Conservation (phyloP, 2,113 vertebrate genomes). For the Microtus oregoni region DNA sequence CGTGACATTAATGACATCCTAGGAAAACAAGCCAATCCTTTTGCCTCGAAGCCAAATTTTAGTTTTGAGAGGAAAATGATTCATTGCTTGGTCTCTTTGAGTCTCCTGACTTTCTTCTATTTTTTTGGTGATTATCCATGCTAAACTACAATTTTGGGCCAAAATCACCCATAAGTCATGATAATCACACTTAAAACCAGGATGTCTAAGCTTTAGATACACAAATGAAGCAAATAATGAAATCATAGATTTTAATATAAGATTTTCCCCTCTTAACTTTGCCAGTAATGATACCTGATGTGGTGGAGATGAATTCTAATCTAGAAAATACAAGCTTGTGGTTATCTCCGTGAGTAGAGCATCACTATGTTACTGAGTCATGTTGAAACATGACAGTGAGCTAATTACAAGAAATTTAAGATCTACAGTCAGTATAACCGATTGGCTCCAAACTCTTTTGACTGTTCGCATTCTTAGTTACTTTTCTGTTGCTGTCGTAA, state of each 20-base stretch:
- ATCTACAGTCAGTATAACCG: not conserved
- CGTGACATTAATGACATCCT: conserved; percentile 70
- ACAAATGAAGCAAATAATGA: conserved; percentile 46
- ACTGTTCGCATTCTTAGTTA: not conserved
- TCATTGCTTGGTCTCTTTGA: conserved; percentile 71
- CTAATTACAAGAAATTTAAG: not conserved
- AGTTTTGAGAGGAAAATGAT: conserved; percentile 71
- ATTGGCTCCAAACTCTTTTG: not conserved
- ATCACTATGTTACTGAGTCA: not conserved
- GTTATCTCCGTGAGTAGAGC: not conserved
- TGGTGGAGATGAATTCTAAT: not conserved
- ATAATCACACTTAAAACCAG: conserved; percentile 41
- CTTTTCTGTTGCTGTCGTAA: not conserved
- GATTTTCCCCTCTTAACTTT: not conserved
- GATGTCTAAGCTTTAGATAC: conserved; percentile 29
- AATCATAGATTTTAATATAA: conserved; percentile 5
- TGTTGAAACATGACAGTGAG: not conserved
- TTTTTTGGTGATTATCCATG: conserved; percentile 55
- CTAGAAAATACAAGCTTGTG: not conserved
- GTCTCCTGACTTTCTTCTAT: conserved; percentile 74
- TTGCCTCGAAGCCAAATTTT: conserved; percentile 63
- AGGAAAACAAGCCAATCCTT: conserved; percentile 77
- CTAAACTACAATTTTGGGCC: conserved; percentile 66
- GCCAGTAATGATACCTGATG: not conserved
- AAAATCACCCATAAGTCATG: conserved; percentile 59